Evolutionary conservation across 2,113 vertebrate species (phyloP).

Genomic region (Corythoichthys haematopterus): DNA sequence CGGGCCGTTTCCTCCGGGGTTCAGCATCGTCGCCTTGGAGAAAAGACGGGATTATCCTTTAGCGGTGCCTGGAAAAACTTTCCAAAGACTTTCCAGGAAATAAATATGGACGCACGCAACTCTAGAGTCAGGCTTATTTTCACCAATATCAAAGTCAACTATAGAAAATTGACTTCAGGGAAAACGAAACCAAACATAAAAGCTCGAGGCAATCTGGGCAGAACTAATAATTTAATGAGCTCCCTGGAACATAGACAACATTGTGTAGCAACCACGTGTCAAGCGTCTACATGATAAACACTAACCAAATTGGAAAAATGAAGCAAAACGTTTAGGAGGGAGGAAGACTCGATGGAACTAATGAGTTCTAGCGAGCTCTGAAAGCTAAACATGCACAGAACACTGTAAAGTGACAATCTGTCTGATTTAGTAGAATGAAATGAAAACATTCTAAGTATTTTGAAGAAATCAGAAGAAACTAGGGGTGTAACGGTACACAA

Average conservation of each 20-base stretch:
- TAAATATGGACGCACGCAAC: no score
- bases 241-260: neutral
- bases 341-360: no score
- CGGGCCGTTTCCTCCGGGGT: constrained; percentile 92
- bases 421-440: no score
- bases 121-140: no score
- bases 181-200: neutral
- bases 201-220: neutral
- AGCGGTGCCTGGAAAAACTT: neutral
- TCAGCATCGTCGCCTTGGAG: constrained; percentile 83
- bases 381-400: no score
- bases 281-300: neutral
- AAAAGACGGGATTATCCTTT: neutral
- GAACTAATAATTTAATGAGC: neutral
- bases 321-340: neutral
- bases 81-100: neutral
- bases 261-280: neutral
- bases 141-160: no score
- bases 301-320: neutral
- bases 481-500: no score
- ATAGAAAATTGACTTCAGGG: no score
- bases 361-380: no score
- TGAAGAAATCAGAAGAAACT: no score
- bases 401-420: no score
- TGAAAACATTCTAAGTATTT: no score